A percentile compares a stretch with the other conserved stretches of the same genome.
These are phyloP conservation scores for Xenotilapia leptura DNA, from an alignment of 2,113 vertebrate genomes.

Conservation along the genomic window DNA sequence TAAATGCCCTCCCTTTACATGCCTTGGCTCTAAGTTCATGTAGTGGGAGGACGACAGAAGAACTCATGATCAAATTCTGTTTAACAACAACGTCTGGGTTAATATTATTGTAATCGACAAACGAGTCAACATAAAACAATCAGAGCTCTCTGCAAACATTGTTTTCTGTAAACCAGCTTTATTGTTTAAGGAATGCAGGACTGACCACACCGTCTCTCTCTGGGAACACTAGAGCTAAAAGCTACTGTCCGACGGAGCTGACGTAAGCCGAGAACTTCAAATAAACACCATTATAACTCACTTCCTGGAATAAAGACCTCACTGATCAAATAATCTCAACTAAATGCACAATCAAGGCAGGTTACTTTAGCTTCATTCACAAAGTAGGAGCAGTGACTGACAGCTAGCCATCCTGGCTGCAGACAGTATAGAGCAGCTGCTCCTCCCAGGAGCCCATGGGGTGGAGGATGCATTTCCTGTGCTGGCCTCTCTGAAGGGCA, in stretches of 20 bases:
- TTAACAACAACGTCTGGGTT: neutral
- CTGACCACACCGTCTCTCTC: conserved; percentile 24
- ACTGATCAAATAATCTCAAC: conserved; percentile 49
- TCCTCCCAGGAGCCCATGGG: conserved; percentile 45
- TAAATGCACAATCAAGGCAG: conserved; percentile 16
- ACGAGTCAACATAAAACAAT: neutral
- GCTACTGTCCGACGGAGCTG: neutral
- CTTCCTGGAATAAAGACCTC: conserved; percentile 51
- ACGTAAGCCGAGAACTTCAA: conserved; percentile 16
- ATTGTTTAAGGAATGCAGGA: conserved; percentile 47
- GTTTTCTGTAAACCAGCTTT: conserved; percentile 57
- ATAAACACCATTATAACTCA: conserved; percentile 33
- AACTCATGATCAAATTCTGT: neutral
- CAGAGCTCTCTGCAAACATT: neutral
- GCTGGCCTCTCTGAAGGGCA: conserved; percentile 54
- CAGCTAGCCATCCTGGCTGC: conserved; percentile 17
- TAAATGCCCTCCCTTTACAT: neutral
- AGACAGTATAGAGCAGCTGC: conserved; percentile 30
- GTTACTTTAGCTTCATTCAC: conserved; percentile 28
- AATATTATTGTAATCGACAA: neutral
- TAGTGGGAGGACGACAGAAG: neutral
- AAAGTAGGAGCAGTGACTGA: conserved; percentile 37
- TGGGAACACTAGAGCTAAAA: conserved; percentile 5
- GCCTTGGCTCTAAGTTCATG: neutral
- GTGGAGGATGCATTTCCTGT: conserved; percentile 67